Evolutionary conservation across 2,113 vertebrate genomes (phyloP), one percentile per base, ranked within the genome.

Genomic region (Macroglossus sobrinus): DNA sequence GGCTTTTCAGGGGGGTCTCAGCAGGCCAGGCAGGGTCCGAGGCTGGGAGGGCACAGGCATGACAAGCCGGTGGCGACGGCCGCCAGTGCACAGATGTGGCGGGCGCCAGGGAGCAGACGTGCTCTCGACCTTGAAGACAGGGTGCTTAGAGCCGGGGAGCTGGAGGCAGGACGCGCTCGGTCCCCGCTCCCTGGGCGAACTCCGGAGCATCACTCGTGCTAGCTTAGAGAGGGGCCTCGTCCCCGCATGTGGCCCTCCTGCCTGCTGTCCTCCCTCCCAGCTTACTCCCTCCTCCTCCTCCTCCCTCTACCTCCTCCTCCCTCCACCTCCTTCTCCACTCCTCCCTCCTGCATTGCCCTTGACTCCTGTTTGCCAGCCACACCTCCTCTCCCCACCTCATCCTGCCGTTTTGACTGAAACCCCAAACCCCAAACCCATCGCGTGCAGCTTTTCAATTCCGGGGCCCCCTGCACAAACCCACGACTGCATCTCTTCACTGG

Each of bases 111-210:
- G 66, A 59, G 68, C 72, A 78, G 68, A 4, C 1, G 0, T n/a
- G 47, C 47, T 80, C 53, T 33, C 0, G 61, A 50, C 96, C 96
- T 96, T 94, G 94, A 72, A 22, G 92, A 35, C 63, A 1, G 50
- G 78, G 82, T 38, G 12, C 63, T 68, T 38, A 85, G 80, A 90
- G 75, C 84, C 87, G 50, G 0, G 24, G 66, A 92, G 81, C 72
- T 28, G 10, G 57, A 63, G 69, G 75, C 75, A 33, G 92, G 82
- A 43, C 19, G 40, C 16, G 3, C 38, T 24, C 4, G 4, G 79
- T 61, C 57, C 12, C 16, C 12, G 59, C 26, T 26, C 64, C 3
- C 45, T 11, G 61, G 33, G 72, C 0, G 9, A 85, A 71, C 86
- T 92, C 88, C 38, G 91, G 53, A 55, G 92, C 12, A 1, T 3